Evolutionary conservation across 2,888 invertebrate genomes (phyloP), one percentile per base, ranked within the genome.

Genomic region (Philopedon plagiatum): DNA sequence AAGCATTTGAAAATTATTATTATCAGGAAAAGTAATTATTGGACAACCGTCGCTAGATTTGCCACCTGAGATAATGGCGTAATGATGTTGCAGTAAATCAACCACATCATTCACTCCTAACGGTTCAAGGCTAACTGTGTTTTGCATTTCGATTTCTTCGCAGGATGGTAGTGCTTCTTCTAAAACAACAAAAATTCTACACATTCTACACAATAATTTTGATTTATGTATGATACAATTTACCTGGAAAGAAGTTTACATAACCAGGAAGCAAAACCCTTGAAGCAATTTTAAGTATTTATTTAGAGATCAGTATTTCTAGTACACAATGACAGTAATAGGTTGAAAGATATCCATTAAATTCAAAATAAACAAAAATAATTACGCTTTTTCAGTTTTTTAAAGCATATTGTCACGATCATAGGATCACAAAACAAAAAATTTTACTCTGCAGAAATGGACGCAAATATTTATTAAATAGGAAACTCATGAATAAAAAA

Each of bases 1-100:
- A 77, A 98, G 87, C 76, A 91, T 88, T 82, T 94, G 92, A 85
- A 95, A 95, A 87, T 94, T 94, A 83, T 94, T 94, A 86, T 94
- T 91, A 87, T 98, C 98, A 41, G 98, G 97, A 87, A 98, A 97
- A 77, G 96, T 96, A 83, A 98, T 92, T 80, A 98, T 91, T 15
- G 97, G 97, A 80, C 95, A 94, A 81, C 97, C 97, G 86, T 97
- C 96, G 81, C 90, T 90, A n/a, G 97, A 95, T 87, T 96, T 94
- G 29, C 98, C 97, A 77, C 98, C 97, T 75, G 96, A 94, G 78
- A 97, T 93, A 83, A 96, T 92, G 74, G 95, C 95, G 86, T 94
- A 96, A 87, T 95, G 94, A 72, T 94, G 92, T 83, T 96, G 93
- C 71, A 97, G 88, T 77, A 96, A 88, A 84, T 96, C 95, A 44